These are phyloP conservation scores for Entelurus aequoreus DNA, from an alignment of 2,113 vertebrate genomes.

Conservation along the genomic window DNA sequence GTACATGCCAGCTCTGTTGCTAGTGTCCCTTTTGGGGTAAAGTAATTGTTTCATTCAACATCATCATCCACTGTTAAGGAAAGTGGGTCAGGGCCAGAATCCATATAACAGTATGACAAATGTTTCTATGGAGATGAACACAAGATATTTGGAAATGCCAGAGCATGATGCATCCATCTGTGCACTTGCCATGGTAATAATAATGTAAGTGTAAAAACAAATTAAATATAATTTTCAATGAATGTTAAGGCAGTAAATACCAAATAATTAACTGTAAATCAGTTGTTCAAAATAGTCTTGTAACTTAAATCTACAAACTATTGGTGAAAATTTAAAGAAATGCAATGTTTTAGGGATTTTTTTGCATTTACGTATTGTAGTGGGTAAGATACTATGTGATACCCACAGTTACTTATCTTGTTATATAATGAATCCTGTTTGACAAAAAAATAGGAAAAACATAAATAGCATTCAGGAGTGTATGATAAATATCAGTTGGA, in stretches of 20 bases:
- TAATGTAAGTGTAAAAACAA: background rate
- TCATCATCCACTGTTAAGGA: conserved; percentile 35
- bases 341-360: no score
- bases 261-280: no score
- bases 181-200: background rate
- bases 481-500: no score
- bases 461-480: no score
- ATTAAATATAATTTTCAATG: background rate
- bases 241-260: background rate
- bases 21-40: conserved; percentile 10
- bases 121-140: conserved; percentile 39
- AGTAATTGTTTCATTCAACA: conserved; percentile 21
- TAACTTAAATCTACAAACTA: no score
- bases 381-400: no score
- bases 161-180: conserved; percentile 26
- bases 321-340: no score
- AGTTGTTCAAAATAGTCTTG: no score
- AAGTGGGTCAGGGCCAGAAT: conserved; percentile 64
- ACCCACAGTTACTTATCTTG: no score
- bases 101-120: conserved; percentile 16
- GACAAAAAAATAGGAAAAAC: no score
- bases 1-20: conserved; percentile 8
- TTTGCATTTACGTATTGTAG: no score
- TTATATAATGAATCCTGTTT: no score
- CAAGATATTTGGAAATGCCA: conserved; percentile 25